Evolutionary conservation across 2,113 vertebrate genomes (phyloP).

Genomic region (Dryoscopus gambensis): DNA sequence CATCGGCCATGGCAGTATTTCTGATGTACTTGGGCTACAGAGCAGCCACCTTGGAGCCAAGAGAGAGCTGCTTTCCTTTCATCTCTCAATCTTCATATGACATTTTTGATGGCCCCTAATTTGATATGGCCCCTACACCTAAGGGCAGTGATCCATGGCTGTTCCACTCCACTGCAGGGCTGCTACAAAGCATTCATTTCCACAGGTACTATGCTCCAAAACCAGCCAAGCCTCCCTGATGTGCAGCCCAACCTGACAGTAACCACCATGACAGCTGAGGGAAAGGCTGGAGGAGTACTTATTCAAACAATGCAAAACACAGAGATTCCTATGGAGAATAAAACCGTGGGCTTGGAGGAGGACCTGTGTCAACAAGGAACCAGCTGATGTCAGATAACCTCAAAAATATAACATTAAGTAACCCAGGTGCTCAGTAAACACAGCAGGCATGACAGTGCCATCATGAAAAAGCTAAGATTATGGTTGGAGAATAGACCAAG

Average conservation of each 20-base stretch:
- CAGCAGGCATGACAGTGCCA: neutral
- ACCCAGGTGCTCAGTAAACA: neutral
- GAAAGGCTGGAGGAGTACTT: neutral
- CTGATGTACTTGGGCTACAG: neutral
- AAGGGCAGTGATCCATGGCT: neutral
- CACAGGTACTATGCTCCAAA: neutral
- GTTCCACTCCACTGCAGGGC: neutral
- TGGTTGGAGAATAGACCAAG: neutral
- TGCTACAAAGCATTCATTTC: neutral
- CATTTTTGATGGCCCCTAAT: too few relatives aligned
- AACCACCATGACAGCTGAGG: neutral
- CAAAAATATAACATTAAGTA: neutral
- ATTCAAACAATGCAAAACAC: neutral
- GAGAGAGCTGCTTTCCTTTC: neutral
- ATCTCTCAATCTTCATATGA: too few relatives aligned
- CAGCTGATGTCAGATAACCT: neutral
- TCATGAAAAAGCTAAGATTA: neutral
- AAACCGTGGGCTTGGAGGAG: neutral
- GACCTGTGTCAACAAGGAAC: neutral
- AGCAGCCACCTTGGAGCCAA: neutral
- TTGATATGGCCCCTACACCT: rapidly evolving
- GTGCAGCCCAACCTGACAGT: neutral
- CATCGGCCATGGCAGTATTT: rapidly evolving
- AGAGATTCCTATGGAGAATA: neutral
- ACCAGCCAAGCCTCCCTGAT: neutral